These are phyloP conservation scores for Rafetus swinhoei DNA, from an alignment of 2,113 vertebrate species.

Conservation along the genomic window DNA sequence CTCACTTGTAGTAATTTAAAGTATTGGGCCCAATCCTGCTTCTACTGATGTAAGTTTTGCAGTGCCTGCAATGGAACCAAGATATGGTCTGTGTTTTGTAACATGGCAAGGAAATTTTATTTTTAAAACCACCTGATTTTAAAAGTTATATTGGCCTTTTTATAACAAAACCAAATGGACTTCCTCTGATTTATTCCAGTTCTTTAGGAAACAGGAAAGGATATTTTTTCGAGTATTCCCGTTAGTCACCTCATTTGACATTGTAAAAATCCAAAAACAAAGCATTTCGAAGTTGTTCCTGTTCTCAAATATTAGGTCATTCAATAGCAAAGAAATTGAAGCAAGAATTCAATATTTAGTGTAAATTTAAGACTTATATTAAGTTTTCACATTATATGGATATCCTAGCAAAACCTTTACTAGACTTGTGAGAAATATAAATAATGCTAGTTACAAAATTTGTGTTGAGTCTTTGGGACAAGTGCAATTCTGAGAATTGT, in stretches of 20 bases:
- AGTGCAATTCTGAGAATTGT: neutral
- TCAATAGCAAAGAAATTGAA: neutral
- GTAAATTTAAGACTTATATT: neutral
- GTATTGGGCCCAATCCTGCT: neutral
- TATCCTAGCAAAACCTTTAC: constrained; percentile 2
- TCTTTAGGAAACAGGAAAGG: neutral
- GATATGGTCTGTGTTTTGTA: neutral
- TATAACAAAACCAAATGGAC: neutral
- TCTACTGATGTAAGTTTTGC: neutral
- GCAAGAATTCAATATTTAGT: neutral
- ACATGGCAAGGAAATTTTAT: neutral
- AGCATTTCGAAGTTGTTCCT: neutral
- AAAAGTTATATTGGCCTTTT: neutral
- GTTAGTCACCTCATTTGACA: neutral
- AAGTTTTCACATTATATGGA: neutral
- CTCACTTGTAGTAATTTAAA: neutral
- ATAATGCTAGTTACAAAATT: neutral
- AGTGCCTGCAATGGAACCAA: neutral
- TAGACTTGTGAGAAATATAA: neutral
- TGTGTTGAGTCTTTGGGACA: neutral
- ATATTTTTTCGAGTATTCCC: neutral
- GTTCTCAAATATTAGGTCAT: neutral
- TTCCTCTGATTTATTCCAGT: neutral
- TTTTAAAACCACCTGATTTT: neutral
- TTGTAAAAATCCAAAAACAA: neutral